Base-by-base conservation (phyloP, 2,113 vertebrate species). In the Trogon surrucura region DNA sequence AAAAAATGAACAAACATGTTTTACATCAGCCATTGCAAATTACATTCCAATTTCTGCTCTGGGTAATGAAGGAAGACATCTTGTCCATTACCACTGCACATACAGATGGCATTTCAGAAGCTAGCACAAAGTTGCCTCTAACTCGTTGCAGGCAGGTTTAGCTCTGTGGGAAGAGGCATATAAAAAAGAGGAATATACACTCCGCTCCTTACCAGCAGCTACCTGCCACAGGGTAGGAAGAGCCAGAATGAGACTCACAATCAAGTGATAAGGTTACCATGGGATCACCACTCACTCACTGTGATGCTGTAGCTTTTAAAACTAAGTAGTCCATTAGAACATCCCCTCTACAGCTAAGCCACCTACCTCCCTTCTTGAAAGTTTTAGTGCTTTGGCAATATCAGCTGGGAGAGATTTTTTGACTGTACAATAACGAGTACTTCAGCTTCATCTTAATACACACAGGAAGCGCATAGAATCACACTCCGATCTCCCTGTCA, bases 21-120 rank as follows among this genome's bases (percentile, higher is more conserved):
- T 97, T 95, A 97, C 58, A 90, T 89, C 58, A 94, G 74, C 95
- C 91, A 84, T 85, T 77, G 88, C 89, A 94, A 91, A 97, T 95
- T 89, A 96, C 67, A 97, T 93, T 91, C 94, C 10, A 1, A 74
- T 88, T 97, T 91, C 96, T 66, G 70, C 70, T 93, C 91, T 5
- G 2, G 72, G 60, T 87, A 93, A 94, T 20, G n/a, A 89, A 94
- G 70, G 96, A 96, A 97, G 74, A 91, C 79, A 12, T 88, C 72
- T 93, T 80, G 67, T 50, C 65, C 89, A 70, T 89, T 80, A 95
- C 54, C 47, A 27, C 64, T 85, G 85, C 32, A 80, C 3, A 0
- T 13, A 86, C 1, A 6, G 53, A 65, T 72, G 81, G 82, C 27
- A 47, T 75, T 89, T 93, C 60, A 82, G 91, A 89, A 69, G 57